Evolutionary conservation across 2,113 vertebrate genomes (phyloP).

Genomic region (Motacilla tschutschensis): DNA sequence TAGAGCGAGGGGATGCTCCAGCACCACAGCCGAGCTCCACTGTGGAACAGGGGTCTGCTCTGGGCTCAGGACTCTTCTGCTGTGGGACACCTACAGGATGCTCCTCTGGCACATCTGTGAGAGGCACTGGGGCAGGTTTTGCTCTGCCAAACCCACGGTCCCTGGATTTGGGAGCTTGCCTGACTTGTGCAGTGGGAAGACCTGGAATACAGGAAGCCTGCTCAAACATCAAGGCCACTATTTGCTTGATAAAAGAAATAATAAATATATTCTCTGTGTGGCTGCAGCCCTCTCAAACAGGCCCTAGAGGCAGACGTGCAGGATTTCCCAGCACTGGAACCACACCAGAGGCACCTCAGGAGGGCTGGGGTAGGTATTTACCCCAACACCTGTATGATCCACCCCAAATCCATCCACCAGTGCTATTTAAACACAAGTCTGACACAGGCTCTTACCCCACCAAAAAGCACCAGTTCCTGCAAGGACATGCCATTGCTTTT

Average conservation of each 20-base stretch:
- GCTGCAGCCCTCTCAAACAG: neutral
- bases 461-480: neutral
- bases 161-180: slow-evolving; percentile 59
- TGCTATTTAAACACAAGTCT: neutral
- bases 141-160: slow-evolving; percentile 55
- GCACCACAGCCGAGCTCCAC: slow-evolving; percentile 19
- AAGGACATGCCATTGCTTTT: neutral
- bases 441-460: neutral
- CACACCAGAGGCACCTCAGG: neutral
- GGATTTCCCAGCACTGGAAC: neutral
- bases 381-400: neutral
- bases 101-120: slow-evolving; percentile 45
- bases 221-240: slow-evolving; percentile 65
- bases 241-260: neutral
- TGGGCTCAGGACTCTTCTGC: slow-evolving; percentile 53
- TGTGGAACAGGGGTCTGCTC: slow-evolving; percentile 1
- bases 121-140: slow-evolving; percentile 33
- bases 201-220: slow-evolving; percentile 78
- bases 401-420: neutral
- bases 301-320: neutral
- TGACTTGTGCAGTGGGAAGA: slow-evolving; percentile 59
- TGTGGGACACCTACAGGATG: slow-evolving; percentile 6
- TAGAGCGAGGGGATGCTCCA: slow-evolving; percentile 14
- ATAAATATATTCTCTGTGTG: fast-evolving
- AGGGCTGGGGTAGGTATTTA: neutral